Evolutionary conservation across 1,140 invertebrate genomes (phyloP).

Genomic region (Aleiodes sp.): DNA sequence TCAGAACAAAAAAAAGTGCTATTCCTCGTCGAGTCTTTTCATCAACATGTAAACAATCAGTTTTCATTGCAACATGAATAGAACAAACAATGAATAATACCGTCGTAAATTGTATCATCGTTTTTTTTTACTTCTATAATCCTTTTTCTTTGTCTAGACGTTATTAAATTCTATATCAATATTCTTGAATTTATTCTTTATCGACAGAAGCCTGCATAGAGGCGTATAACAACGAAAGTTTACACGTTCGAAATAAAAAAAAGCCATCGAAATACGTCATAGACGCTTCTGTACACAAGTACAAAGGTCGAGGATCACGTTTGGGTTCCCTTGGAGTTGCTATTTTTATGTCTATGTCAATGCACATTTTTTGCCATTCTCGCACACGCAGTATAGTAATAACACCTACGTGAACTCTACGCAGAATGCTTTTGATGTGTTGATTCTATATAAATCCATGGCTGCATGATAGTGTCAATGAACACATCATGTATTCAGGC

Average conservation of each 20-base stretch:
- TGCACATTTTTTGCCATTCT: no score
- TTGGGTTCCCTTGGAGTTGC: neutral
- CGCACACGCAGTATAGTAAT: no score
- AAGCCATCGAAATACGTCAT: constrained; percentile 28
- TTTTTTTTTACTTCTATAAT: neutral
- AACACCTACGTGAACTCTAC: no score
- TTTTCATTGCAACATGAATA: neutral
- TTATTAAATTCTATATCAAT: neutral
- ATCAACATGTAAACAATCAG: neutral
- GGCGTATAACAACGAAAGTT: no score
- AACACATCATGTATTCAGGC: no score
- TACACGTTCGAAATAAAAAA: no score
- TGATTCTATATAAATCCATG: no score
- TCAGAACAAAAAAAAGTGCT: neutral
- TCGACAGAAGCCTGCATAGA: neutral
- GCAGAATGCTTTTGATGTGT: no score
- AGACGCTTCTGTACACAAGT: neutral
- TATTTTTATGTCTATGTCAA: neutral
- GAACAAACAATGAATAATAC: neutral
- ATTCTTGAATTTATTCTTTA: neutral
- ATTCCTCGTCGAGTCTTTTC: neutral
- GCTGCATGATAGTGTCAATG: no score
- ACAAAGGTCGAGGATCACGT: constrained; percentile 20
- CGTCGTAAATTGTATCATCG: neutral
- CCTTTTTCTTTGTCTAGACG: neutral